Conservation (phyloP, 2,113 vertebrate genomes). For the Megaptera novaeangliae region DNA sequence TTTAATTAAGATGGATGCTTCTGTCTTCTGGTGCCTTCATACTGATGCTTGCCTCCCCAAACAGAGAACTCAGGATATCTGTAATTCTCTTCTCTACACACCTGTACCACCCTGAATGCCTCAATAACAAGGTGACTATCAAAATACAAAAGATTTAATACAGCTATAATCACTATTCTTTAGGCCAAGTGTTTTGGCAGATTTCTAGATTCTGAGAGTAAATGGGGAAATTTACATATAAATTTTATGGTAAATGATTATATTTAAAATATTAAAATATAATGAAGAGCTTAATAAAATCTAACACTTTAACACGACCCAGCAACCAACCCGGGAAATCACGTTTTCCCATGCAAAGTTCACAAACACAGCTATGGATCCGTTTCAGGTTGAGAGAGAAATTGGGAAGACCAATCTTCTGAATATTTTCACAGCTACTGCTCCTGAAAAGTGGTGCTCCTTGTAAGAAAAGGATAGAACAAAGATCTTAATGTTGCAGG, state of each 20-base stretch:
- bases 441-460: constrained; percentile 73
- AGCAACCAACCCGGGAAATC: constrained; percentile 5
- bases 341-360: neutral
- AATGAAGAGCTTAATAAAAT: neutral
- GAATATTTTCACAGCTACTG: constrained; percentile 70
- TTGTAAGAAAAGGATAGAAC: constrained; percentile 69
- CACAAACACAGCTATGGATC: neutral
- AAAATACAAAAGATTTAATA: neutral
- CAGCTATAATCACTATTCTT: neutral
- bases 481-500: constrained; percentile 77
- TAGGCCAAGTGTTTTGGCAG: constrained; percentile 1
- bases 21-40: neutral
- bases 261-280: constrained; percentile 3
- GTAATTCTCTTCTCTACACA: neutral
- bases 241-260: constrained; percentile 9
- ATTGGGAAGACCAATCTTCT: constrained; percentile 19
- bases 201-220: constrained; percentile 27
- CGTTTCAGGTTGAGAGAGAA: constrained; percentile 14
- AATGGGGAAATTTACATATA: neutral
- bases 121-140: constrained; percentile 23
- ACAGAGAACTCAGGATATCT: constrained; percentile 1
- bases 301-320: neutral
- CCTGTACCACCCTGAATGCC: neutral
- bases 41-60: neutral
- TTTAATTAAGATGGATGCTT: constrained; percentile 43